Conservation (phyloP, 2,888 invertebrate genomes). For the Rhagonycha lutea region DNA sequence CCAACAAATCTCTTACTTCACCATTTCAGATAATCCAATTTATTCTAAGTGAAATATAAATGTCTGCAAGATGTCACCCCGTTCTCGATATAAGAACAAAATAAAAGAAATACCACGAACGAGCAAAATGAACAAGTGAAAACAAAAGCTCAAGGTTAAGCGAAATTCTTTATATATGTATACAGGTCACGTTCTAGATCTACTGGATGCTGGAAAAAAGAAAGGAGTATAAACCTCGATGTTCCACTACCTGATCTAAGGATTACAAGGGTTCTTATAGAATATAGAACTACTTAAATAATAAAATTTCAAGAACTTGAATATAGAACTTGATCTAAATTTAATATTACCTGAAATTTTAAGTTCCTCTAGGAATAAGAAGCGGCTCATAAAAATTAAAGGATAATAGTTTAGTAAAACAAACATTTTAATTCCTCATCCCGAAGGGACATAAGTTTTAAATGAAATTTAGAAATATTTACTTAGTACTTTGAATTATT, state of each 20-base stretch:
- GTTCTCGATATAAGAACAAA: constrained; percentile 32
- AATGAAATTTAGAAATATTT: background rate
- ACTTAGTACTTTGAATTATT: background rate
- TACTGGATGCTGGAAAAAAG: constrained; percentile 33
- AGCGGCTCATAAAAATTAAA: background rate
- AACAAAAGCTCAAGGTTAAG: constrained; percentile 42
- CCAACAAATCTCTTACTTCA: constrained; percentile 34
- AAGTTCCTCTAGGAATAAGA: background rate
- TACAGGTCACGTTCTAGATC: constrained; percentile 47
- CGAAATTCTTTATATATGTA: constrained; percentile 39
- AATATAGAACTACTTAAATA: constrained; percentile 29
- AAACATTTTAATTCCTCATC: background rate
- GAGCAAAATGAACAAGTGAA: constrained; percentile 38
- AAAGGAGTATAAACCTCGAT: constrained; percentile 29
- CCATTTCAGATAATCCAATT: constrained; percentile 37
- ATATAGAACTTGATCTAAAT: background rate
- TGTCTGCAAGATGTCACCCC: constrained; percentile 33
- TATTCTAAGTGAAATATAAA: constrained; percentile 37
- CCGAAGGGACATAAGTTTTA: background rate
- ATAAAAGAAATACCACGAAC: constrained; percentile 37
- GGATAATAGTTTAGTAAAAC: background rate
- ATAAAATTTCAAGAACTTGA: constrained; percentile 18
- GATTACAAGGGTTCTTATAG: constrained; percentile 27
- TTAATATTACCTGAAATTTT: background rate
- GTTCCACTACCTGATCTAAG: constrained; percentile 38